A percentile compares a stretch with the other conserved stretches of the same genome.
Evolutionary conservation across 2,888 invertebrate species (phyloP).

Genomic region (Agrochola macilenta): DNA sequence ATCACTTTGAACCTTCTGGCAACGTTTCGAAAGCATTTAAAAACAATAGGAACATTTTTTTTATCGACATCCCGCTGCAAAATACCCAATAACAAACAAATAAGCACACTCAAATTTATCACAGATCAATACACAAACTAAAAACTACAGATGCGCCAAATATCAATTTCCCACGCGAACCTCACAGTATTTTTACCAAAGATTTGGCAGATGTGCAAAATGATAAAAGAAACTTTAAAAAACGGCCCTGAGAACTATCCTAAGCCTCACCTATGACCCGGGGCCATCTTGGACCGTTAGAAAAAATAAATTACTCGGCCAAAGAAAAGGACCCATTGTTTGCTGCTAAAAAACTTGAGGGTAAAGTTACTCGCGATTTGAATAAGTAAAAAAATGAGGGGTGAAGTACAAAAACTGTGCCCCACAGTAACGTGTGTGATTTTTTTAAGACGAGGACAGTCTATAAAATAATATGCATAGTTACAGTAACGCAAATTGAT

Average conservation of each 20-base stretch:
- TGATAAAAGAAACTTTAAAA: slow-evolving; percentile 83
- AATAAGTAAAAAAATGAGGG: slow-evolving; percentile 86
- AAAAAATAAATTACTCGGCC: slow-evolving; percentile 83
- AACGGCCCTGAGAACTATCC: slow-evolving; percentile 84
- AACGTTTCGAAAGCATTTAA: background rate
- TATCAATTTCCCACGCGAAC: slow-evolving; percentile 76
- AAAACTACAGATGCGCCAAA: slow-evolving; percentile 57
- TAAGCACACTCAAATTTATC: slow-evolving; percentile 48
- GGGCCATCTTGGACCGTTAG: slow-evolving; percentile 86
- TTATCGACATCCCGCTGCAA: background rate
- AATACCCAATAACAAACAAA: slow-evolving; percentile 19
- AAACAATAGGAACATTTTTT: background rate
- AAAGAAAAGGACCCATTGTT: slow-evolving; percentile 86
- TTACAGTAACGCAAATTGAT: slow-evolving; percentile 80
- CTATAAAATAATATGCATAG: slow-evolving; percentile 81
- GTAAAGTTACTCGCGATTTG: slow-evolving; percentile 86
- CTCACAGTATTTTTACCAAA: slow-evolving; percentile 69
- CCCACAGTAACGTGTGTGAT: slow-evolving; percentile 75
- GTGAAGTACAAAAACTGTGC: slow-evolving; percentile 82
- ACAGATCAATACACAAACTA: slow-evolving; percentile 51
- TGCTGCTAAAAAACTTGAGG: slow-evolving; percentile 84
- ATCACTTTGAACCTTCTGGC: background rate
- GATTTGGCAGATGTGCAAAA: slow-evolving; percentile 83
- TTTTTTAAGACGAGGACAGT: slow-evolving; percentile 86
- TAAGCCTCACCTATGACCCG: slow-evolving; percentile 88